Base-by-base conservation (phyloP, 2,888 invertebrate genomes). In the Allacma fusca region DNA sequence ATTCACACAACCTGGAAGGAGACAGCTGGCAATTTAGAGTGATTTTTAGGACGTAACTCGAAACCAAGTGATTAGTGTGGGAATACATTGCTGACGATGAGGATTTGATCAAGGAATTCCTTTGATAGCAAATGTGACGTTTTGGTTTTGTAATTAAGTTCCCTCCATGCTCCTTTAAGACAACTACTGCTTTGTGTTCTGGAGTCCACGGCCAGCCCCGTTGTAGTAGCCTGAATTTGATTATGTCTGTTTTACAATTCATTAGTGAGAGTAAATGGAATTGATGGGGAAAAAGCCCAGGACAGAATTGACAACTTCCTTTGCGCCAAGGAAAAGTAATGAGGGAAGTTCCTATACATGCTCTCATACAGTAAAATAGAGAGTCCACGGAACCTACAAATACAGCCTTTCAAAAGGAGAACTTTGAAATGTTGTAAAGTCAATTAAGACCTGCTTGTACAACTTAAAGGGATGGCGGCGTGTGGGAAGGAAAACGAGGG, bases 401-500 rank as follows among this genome's bases (percentile, higher is more conserved):
- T 34, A 9, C 9, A 34, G 9, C 5, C 34, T 34, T 34, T 34
- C 34, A 34, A 34, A 34, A 9, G 4, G 34, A 24, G 26, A 65
- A 5, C 16, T 13, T 65, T 24, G 26, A 13, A 21, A 26, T 23
- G 26, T 44, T 44, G 44, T 70, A 21, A 70, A 70, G 70, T 44
- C 50, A 70, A 70, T 70, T 70, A 70, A 70, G 44, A 44, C 21
- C 1, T 70, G 44, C 7, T 34, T 69, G 69, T 69, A 12, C 40
- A 23, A 29, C 28, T 26, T 29, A 13, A 19, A 26, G 65, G 24
- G 13, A 26, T 9, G 50, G 16, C 4, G 34, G 50, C 2, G 16
- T 50, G n/a, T 50, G 50, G 19, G 50, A 19, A 50, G 16, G 50
- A 16, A 50, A 13, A 7, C 34, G 16, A 23, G 21, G 64, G 50